Base-by-base conservation (phyloP, 2,113 vertebrate species). In the Herpetotheres cachinnans region DNA sequence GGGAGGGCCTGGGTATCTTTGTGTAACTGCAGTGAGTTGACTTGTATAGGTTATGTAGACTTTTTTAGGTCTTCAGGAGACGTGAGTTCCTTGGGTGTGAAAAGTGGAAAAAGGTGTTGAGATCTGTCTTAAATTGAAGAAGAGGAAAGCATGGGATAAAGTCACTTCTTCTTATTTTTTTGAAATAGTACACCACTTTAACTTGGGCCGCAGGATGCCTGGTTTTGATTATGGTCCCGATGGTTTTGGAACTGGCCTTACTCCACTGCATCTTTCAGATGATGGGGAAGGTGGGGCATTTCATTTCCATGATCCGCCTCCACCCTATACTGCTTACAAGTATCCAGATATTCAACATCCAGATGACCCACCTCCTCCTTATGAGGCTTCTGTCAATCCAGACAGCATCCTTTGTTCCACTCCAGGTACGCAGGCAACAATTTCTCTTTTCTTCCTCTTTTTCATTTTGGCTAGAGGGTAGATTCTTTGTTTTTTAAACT, bases 221-320 rank as follows among this genome's bases (percentile, higher is more conserved):
- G 99, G 99, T 24, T 99, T 99, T 30, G 99, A 99, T 95, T 99
- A 99, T 2, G 99, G 99, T 67, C 99, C 99, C 0, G 99, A 99
- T 6, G 98, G 98, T 7, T 99, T 99, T 26, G 99, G 99, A 86
- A 99, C 99, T 1, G 99, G 99, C 85, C 99, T 99, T 80, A 99
- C 99, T 6, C 99, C 99, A 1, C 98, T 99, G 79, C 99, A 99
- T 86, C 99, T 99, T 63, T 99, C 99, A 8, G 99, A 99, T 4
- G 99, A 99, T 20, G 99, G 99, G 11, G 99, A 99, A 80, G 99
- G 99, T 7, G 99, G 99, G 3, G 99, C 99, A 29, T 99, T 99
- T 97, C 99, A 99, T 86, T 99, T 99, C 98, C 99, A 99, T 1
- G 99, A 99, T 97, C 99, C 99, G 0, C 99, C 99, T 4, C 99